Percentiles rank a stretch among this genome's conserved stretches.
These are phyloP conservation scores for Arizona elegans DNA, from an alignment of 2,113 vertebrate genomes.

Conservation along the genomic window DNA sequence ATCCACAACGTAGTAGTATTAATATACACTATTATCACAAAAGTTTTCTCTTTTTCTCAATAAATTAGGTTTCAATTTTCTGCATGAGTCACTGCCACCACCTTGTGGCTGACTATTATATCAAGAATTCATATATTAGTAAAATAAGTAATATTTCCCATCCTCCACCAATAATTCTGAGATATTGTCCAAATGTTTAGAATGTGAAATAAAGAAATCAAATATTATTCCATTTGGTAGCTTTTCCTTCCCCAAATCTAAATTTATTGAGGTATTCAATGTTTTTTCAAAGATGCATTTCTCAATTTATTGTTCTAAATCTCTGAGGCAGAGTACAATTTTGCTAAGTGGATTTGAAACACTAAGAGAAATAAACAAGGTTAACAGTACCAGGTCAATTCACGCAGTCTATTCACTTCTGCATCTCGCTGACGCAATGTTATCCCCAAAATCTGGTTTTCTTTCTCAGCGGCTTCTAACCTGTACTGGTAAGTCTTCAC, in stretches of 20 bases:
- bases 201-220: not conserved
- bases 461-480: conserved; percentile 75
- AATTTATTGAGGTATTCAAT: not conserved
- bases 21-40: not conserved
- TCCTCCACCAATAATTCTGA: not conserved
- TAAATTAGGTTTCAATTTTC: not conserved
- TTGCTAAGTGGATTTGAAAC: not conserved
- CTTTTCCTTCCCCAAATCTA: not conserved
- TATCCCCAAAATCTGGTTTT: conserved; percentile 77
- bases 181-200: not conserved
- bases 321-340: not conserved
- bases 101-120: conserved; percentile 45
- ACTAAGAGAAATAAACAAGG: not conserved
- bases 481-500: conserved; percentile 74
- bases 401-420: conserved; percentile 75
- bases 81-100: conserved; percentile 38
- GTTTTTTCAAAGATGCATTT: not conserved
- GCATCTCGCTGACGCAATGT: conserved; percentile 77
- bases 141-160: not conserved
- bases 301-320: not conserved
- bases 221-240: not conserved
- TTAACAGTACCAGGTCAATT: conserved; percentile 74
- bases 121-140: accelerated
- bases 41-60: not conserved
- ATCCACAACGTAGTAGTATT: not conserved